Evolutionary conservation across 92 coral and sea anemone genomes (phyloP), one percentile per base, ranked within the genome.

Genomic region (Phenganax stokvisi): DNA sequence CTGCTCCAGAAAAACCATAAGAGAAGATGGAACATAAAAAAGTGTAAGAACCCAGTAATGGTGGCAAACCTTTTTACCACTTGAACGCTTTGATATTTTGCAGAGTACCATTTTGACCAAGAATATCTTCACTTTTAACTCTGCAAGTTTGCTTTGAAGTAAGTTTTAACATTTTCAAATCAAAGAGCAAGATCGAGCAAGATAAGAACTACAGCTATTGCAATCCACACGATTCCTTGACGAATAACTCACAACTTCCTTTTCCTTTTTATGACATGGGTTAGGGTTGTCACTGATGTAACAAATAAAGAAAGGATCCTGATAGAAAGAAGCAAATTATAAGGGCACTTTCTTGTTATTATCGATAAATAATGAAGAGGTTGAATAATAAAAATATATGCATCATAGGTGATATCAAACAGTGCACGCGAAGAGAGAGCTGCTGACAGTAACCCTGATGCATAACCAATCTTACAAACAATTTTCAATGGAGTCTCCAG

Each of bases 21-120:
- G 12, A 30, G 73, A 68, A 9, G 29, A 30, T 37, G 73, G 73
- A n/a, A 28, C 53, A 29, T 30, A 68, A 68, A 68, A 11, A 51
- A 68, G 16, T 10, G 54, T 28, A 68, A 37, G 73, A 68, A 51
- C 54, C 73, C 73, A 30, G 54, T 68, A 53, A 68, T 68, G 47
- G 17, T 6, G 7, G 73, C 73, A 37, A 68, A 68, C 47, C 53
- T 68, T 30, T 68, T 68, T 29, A 68, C n/a, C 29, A 53, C 73
- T 68, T 68, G 12, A 68, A 30, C 47, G 8, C 54, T 13, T 29
- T 68, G 2, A 68, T 16, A 68, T 68, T 37, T 27, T 66, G 12
- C 16, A 20, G 9, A 64, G 10, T 64, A 17, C 10, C 70, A 64
- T 64, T 64, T 25, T 64, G 70, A 64, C 30, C 7, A 25, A 44